These are phyloP conservation scores for Muraenolepis orangiensis DNA, from an alignment of 2,797 vertebrate species.

Conservation along the genomic window DNA sequence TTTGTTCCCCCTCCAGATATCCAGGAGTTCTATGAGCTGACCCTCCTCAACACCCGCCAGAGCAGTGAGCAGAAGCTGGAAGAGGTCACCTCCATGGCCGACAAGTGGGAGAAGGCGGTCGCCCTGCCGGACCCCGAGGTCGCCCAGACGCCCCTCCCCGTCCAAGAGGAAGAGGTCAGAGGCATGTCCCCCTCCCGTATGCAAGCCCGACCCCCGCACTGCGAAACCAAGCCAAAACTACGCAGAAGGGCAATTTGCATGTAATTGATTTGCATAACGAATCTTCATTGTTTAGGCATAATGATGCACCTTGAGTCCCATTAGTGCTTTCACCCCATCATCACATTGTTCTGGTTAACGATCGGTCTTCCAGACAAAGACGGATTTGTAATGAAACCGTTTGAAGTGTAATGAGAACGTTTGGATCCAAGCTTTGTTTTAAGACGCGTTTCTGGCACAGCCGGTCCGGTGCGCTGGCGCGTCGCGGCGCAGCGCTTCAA, in stretches of 20 bases:
- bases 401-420: not conserved
- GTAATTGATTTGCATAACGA: not conserved
- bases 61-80: constrained; percentile 88
- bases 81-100: constrained; percentile 85
- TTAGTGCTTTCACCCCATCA: not conserved
- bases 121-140: constrained; percentile 52
- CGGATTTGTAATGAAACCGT: not conserved
- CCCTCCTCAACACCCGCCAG: constrained; percentile 88
- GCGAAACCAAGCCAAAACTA: not conserved
- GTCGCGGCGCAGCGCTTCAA: not conserved
- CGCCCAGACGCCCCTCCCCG: constrained; percentile 59
- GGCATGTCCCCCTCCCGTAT: not conserved
- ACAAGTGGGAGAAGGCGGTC: constrained; percentile 83
- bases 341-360: not conserved
- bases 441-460: not conserved
- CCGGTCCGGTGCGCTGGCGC: not conserved
- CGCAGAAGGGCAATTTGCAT: not conserved
- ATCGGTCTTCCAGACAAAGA: not conserved
- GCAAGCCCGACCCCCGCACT: not conserved
- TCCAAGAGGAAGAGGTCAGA: constrained; percentile 75
- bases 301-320: not conserved
- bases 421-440: not conserved
- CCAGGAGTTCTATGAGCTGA: constrained; percentile 96
- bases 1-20: constrained; percentile 81
- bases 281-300: not conserved